Evolutionary conservation across 2,888 invertebrate genomes (phyloP).

Genomic region (Xestoiulus laeticollis): DNA sequence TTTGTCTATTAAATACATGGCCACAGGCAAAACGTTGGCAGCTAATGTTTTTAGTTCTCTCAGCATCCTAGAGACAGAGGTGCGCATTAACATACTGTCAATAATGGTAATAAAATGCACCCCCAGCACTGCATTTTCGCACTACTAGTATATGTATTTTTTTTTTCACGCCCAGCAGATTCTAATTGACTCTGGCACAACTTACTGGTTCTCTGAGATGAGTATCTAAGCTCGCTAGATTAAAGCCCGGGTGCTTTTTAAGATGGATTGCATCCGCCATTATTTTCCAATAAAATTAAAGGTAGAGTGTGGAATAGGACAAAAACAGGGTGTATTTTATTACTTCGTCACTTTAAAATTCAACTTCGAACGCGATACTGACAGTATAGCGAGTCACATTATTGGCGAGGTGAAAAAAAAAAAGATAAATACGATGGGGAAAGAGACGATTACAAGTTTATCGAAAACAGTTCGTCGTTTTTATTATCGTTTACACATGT

Average conservation of each 20-base stretch:
- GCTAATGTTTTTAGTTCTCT: conserved; percentile 38
- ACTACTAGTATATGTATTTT: not conserved
- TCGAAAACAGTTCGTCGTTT: conserved; percentile 29
- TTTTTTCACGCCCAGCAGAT: not conserved
- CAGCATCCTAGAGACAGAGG: not conserved
- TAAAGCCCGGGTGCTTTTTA: not conserved
- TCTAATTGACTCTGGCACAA: conserved; percentile 41
- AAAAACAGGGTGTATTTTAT: not conserved
- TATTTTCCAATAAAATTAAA: conserved; percentile 43
- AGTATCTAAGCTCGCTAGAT: not conserved
- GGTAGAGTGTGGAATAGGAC: not conserved
- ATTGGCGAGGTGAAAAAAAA: not conserved
- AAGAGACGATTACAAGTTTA: conserved; percentile 32
- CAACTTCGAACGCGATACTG: not conserved
- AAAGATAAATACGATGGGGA: conserved; percentile 25
- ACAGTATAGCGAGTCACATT: not conserved
- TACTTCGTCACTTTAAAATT: conserved; percentile 20
- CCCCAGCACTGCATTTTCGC: conserved; percentile 33
- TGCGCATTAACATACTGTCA: conserved; percentile 41
- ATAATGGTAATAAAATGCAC: conserved; percentile 43
- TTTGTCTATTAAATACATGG: conserved; percentile 35
- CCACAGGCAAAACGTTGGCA: conserved; percentile 34
- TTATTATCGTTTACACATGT: conserved; percentile 38
- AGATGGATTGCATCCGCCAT: conserved; percentile 34
- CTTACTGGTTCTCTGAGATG: not conserved